phyloP scores from a whole-genome alignment of 2,888 invertebrate species.

The Meteorus cinctellus region DNA sequence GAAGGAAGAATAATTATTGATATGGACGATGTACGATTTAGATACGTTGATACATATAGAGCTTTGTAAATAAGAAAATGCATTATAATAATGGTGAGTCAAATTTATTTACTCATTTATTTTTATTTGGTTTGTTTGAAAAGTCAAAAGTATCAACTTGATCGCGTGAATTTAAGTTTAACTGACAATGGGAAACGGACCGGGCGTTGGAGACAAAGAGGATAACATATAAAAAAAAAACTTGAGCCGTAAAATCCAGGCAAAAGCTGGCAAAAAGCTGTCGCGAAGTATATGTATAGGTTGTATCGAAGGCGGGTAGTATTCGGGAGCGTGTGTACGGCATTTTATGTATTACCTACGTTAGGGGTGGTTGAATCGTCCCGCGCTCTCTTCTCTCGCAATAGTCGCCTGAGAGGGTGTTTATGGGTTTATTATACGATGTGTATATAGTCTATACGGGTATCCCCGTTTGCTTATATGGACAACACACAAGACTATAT shows the following conservation, averaged over 20 bases:
- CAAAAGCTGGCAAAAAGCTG: conserved; percentile 43
- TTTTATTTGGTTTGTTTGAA: conserved; percentile 2
- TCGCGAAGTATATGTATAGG: conserved; percentile 24
- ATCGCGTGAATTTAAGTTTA: conserved; percentile 34
- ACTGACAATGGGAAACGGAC: conserved; percentile 31
- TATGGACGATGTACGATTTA: neutral
- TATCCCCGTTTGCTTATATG: conserved; percentile 54
- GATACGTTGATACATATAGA: neutral
- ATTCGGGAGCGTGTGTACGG: conserved; percentile 50
- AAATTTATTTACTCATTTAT: neutral
- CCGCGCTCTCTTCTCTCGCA: conserved; percentile 20
- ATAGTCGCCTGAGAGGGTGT: conserved; percentile 64
- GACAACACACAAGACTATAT: conserved; percentile 40
- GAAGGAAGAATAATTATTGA: conserved; percentile 1
- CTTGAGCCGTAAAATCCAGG: conserved; percentile 47
- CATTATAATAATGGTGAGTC: neutral
- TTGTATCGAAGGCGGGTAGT: conserved; percentile 49
- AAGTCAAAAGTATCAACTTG: conserved; percentile 17
- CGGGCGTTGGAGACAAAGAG: conserved; percentile 36
- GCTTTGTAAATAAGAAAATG: neutral
- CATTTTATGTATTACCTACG: conserved; percentile 53
- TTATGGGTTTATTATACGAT: conserved; percentile 73
- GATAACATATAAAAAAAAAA: conserved; percentile 35
- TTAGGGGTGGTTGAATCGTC: conserved; percentile 48
- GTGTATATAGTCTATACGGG: conserved; percentile 57